Evolutionary conservation across 2,113 vertebrate genomes (phyloP).

Genomic region (Cairina moschata): DNA sequence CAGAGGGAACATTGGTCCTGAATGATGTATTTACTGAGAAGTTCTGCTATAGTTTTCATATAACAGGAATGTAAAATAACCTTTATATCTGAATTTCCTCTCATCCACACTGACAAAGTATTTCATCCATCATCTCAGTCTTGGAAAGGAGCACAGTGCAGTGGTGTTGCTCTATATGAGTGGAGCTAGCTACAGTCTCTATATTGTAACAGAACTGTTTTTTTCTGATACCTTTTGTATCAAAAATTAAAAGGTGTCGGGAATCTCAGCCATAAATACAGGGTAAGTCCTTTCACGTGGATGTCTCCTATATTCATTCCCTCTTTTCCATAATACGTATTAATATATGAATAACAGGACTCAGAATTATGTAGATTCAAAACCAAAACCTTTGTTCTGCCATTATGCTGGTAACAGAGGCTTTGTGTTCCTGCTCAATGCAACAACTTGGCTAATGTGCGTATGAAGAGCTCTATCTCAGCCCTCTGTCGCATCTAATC

Average conservation of each 20-base stretch:
- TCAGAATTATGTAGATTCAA: background rate
- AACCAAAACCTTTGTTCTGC: conserved; percentile 19
- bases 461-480: conserved; percentile 49
- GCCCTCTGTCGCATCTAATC: conserved; percentile 36
- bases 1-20: background rate
- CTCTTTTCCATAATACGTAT: background rate
- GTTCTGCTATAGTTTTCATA: background rate
- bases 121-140: background rate
- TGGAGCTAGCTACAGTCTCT: background rate
- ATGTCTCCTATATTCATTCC: background rate
- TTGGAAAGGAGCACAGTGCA: background rate
- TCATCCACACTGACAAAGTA: background rate
- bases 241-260: conserved; percentile 10
- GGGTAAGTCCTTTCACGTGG: background rate
- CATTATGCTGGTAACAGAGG: background rate
- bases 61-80: background rate
- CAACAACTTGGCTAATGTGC: conserved; percentile 9
- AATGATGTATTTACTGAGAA: background rate
- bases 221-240: conserved; percentile 27
- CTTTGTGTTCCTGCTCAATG: conserved; percentile 13
- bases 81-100: background rate
- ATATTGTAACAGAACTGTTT: background rate
- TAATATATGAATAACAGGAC: background rate
- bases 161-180: background rate
- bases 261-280: conserved; percentile 29